Conservation (phyloP, 2,797 vertebrate species). For the Epinephelus awoara region DNA sequence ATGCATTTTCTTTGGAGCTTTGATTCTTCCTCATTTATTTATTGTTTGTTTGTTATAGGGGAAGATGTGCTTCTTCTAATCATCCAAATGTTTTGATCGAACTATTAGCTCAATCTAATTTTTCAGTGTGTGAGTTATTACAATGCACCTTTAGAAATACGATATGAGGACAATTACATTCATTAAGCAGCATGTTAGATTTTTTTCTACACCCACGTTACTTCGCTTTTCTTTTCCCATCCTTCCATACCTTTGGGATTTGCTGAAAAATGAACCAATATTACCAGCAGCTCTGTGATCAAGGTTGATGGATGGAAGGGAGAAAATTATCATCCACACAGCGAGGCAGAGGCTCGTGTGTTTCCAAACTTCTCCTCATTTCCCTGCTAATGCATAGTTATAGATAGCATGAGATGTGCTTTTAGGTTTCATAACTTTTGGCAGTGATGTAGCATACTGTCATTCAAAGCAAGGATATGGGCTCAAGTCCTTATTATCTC, state of each 20-base stretch:
- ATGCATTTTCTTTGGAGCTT: constrained; percentile 7
- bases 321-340: constrained; percentile 22
- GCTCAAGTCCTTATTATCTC: background rate
- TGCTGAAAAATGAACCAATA: constrained; percentile 56
- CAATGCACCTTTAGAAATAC: constrained; percentile 22
- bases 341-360: constrained; percentile 12
- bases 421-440: background rate
- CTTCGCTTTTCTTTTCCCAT: constrained; percentile 1
- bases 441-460: background rate
- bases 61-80: background rate
- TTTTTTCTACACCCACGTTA: constrained; percentile 5
- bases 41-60: constrained; percentile 1
- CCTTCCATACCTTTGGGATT: constrained; percentile 30
- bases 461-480: background rate
- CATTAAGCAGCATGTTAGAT: constrained; percentile 24
- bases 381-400: constrained; percentile 4
- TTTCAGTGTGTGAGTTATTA: constrained; percentile 11
- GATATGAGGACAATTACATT: constrained; percentile 4
- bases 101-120: constrained; percentile 15
- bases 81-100: constrained; percentile 12
- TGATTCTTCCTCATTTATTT: constrained; percentile 6
- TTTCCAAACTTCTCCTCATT: constrained; percentile 15
- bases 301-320: constrained; percentile 53
- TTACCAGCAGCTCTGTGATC: constrained; percentile 43
- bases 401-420: background rate